phyloP scores from a whole-genome alignment of 2,797 vertebrate genomes.

The Lepidocolaptes lacrymiger region DNA sequence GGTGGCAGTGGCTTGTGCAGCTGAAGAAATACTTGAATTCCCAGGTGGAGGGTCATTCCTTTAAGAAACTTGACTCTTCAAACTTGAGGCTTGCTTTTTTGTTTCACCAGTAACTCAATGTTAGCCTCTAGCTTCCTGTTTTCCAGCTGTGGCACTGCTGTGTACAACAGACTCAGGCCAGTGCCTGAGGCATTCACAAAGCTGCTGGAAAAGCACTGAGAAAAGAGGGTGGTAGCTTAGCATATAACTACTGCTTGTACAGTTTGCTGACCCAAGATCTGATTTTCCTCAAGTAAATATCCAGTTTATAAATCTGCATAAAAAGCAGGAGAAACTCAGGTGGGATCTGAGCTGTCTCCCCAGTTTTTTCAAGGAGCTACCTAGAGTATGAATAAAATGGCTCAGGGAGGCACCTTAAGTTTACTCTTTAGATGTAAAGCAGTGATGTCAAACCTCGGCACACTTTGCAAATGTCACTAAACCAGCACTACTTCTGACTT shows the following conservation, averaged over 20 bases:
- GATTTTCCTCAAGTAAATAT: not conserved
- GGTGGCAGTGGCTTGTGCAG: slow-evolving; percentile 34
- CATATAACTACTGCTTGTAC: not conserved
- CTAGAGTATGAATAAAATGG: not conserved
- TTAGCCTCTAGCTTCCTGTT: slow-evolving; percentile 48
- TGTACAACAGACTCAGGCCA: not conserved
- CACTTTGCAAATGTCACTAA: not conserved
- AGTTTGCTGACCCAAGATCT: not conserved
- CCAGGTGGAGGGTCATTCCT: not conserved
- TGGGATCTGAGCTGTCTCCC: not conserved
- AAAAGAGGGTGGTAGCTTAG: not conserved
- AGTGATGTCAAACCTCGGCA: not conserved
- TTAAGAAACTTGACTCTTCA: slow-evolving; percentile 30
- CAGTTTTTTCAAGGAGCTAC: not conserved
- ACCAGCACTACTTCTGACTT: not conserved
- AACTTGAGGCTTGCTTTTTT: slow-evolving; percentile 33
- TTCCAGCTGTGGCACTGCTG: slow-evolving; percentile 41
- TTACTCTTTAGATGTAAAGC: not conserved
- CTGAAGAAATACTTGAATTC: slow-evolving; percentile 52
- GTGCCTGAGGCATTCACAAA: not conserved
- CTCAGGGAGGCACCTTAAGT: not conserved
- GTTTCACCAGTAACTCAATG: not conserved
- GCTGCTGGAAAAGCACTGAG: not conserved
- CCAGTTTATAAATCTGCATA: not conserved
- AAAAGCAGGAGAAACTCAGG: not conserved